Evolutionary conservation across 2,888 invertebrate genomes (phyloP), one percentile per base, ranked within the genome.

Genomic region (Zaprionus obscuricornis): DNA sequence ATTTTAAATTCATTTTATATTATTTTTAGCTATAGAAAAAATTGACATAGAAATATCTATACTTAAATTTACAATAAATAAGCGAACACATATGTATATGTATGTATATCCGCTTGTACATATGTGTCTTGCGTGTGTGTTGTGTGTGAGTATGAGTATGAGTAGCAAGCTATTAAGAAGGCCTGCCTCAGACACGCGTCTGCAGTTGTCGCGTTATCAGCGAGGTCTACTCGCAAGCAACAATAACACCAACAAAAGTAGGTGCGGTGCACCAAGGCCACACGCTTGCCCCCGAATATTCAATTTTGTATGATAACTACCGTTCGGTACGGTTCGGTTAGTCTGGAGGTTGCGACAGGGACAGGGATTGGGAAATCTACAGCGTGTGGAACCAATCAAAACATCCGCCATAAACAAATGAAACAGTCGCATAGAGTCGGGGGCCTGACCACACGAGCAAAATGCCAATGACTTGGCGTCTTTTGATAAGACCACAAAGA

Each of bases 361-460:
- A n/a, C n/a, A n/a, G n/a, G n/a, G n/a, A n/a, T n/a, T n/a, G n/a
- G n/a, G n/a, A n/a, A n/a, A n/a, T n/a, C n/a, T n/a, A n/a, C n/a
- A n/a, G n/a, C n/a, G n/a, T n/a, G n/a, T 33, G 49, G 33, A 22
- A 16, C 27, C 29, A 66, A 60, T 73, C 79, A 75, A 62, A 82
- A 65, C 64, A 67, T 75, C 67, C 67, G 57, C 67, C 46, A 59
- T 65, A 82, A 70, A 65, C 57, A 77, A 72, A 56, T 33, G 37
- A n/a, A 31, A 46, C 49, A 58, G 59, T 55, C 54, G 34, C 29
- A 2, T n/a, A 26, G 13, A 8, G 10, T 49, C 31, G 59, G 73
- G 63, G 83, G 79, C 83, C 71, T 71, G 83, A 78, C 74, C 78
- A 74, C 68, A 47, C 6, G 14, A 27, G 33, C 24, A 55, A 42